These are phyloP conservation scores for Netelia melanura DNA, from an alignment of 2,888 invertebrate genomes.

Conservation along the genomic window DNA sequence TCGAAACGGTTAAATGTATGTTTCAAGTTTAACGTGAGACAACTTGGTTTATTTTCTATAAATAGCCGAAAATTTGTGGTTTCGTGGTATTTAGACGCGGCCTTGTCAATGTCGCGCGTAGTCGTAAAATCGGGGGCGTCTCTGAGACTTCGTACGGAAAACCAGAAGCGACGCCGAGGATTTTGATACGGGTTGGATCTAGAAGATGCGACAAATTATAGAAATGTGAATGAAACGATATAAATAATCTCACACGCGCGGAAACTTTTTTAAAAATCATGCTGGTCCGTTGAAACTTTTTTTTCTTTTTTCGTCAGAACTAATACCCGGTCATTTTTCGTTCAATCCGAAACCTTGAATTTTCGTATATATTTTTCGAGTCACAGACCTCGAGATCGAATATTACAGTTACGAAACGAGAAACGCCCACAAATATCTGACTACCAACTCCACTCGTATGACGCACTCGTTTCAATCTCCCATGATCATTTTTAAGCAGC, in stretches of 20 bases:
- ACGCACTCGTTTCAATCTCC: neutral
- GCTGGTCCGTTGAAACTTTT: no score
- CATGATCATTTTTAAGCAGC: neutral
- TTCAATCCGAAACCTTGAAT: no score
- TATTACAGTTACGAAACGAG: no score
- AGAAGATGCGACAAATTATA: neutral
- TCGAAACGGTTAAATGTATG: conserved; percentile 1
- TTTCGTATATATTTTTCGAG: no score
- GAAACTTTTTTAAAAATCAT: no score
- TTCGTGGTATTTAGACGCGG: conserved; percentile 51
- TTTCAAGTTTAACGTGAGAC: conserved; percentile 36
- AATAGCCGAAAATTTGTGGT: conserved; percentile 47
- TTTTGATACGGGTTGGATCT: neutral
- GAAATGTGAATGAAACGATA: neutral
- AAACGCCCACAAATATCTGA: no score
- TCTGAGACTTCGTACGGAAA: conserved; percentile 14
- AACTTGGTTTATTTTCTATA: conserved; percentile 44
- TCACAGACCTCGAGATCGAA: no score
- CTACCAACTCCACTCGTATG: no score
- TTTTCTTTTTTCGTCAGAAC: no score
- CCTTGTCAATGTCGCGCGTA: conserved; percentile 63
- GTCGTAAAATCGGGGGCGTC: conserved; percentile 33
- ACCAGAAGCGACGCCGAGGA: neutral
- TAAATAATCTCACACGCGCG: neutral
- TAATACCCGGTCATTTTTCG: no score